Evolutionary conservation across 2,888 invertebrate species (phyloP).

Genomic region (Aethes cnicana): DNA sequence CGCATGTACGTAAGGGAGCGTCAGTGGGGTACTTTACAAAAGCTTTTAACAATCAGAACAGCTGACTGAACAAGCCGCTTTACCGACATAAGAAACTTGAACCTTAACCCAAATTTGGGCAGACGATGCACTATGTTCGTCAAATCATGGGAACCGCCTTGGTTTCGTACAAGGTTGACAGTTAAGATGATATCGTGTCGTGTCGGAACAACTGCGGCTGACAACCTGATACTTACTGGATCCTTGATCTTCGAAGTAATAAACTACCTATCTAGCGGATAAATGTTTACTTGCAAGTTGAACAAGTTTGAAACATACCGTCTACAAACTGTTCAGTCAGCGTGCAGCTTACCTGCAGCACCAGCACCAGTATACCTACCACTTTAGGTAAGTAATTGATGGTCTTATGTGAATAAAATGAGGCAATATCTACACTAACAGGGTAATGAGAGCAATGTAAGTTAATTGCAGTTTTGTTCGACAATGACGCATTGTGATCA

Average conservation of each 20-base stretch:
- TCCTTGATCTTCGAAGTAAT: constrained; percentile 8
- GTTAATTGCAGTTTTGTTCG: constrained; percentile 12
- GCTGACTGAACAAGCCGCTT: constrained; percentile 19
- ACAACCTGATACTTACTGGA: constrained; percentile 13
- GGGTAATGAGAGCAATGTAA: no score
- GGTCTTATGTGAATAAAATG: constrained; percentile 13
- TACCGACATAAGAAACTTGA: constrained; percentile 1
- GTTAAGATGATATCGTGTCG: constrained; percentile 16
- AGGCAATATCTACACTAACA: constrained; percentile 12
- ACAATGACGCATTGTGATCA: constrained; percentile 1
- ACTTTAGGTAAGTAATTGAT: no score
- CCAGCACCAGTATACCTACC: no score
- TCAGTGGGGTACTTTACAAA: constrained; percentile 32
- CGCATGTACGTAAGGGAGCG: constrained; percentile 42
- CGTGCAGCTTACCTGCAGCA: no score
- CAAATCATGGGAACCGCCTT: not conserved
- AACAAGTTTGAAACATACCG: no score
- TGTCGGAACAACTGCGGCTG: constrained; percentile 22
- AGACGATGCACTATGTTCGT: not conserved
- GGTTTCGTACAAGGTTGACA: constrained; percentile 5
- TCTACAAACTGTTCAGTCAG: no score
- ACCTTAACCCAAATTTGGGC: constrained; percentile 18
- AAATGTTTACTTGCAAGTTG: no score
- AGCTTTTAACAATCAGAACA: constrained; percentile 16
- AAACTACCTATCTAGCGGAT: no score